Evolutionary conservation across 2,888 invertebrate species (phyloP), one percentile per base, ranked within the genome.

Genomic region (Gastracanthus pulcherrimus): DNA sequence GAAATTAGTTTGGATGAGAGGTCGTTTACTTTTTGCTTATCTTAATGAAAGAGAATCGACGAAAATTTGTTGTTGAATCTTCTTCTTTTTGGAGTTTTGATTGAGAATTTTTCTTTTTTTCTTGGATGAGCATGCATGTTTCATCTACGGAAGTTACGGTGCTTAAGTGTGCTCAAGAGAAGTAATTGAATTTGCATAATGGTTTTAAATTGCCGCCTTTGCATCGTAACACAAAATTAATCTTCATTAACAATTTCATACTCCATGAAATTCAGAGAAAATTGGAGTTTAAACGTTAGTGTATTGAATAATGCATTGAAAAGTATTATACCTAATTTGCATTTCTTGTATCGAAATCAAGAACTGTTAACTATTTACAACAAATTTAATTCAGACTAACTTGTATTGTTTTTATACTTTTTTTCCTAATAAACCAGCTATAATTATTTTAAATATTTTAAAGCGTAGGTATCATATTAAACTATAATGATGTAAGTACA

Each of bases 161-260:
- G n/a, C n/a, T n/a, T n/a, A n/a, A n/a, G n/a, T 64, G n/a, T 31
- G n/a, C 48, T 69, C 48, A 9, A 45, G 31, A 11, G 41, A 31
- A 26, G 67, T 48, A 41, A 69, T 69, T 48, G 29, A 29, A 48
- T 69, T 69, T 69, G 16, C 67, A 48, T 69, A 69, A 69, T 48
- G 67, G 48, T 29, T n/a, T n/a, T 36, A 16, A 70, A 55, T 55
- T 70, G 51, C 51, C 48, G 13, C 51, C 51, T 11, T 34, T 11
- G 34, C 55, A 23, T n/a, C 34, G 38, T 3, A 38, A 45, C n/a
- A 4, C 38, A 23, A 11, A 51, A 34, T 70, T 70, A 70, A 70
- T 55, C 70, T 70, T 34, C 70, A 70, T 70, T 70, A 55, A 26
- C 36, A 1, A 55, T 51, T 55, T 70, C 70, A 36, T 55, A 70